phyloP scores from a whole-genome alignment of 2,888 invertebrate genomes.

The Iphiclides podalirius region DNA sequence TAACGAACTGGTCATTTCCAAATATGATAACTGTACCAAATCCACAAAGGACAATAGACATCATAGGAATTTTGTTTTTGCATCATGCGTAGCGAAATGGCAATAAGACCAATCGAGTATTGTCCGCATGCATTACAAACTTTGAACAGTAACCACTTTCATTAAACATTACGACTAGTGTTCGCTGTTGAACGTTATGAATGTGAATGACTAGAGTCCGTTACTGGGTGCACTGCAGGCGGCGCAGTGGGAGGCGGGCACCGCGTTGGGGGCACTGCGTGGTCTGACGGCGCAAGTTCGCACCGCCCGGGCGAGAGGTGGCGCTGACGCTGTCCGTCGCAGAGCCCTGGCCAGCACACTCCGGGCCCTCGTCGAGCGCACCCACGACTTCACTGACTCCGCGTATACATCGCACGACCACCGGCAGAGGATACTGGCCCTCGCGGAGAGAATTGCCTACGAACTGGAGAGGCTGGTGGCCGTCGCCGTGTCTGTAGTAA shows the following conservation, averaged over 20 bases:
- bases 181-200: background rate
- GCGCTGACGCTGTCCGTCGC: constrained; percentile 84
- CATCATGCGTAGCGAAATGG: constrained; percentile 10
- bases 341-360: constrained; percentile 92
- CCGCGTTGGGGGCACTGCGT: constrained; percentile 90
- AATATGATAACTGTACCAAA: background rate
- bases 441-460: constrained; percentile 93
- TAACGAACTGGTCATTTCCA: background rate
- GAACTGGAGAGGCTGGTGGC: constrained; percentile 95
- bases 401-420: constrained; percentile 99
- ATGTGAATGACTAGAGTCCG: too few species aligned
- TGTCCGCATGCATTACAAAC: constrained; percentile 13
- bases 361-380: constrained; percentile 95
- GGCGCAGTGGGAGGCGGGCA: constrained; percentile 80
- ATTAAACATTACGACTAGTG: constrained; percentile 8
- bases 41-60: constrained; percentile 2
- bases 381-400: constrained; percentile 99
- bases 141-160: constrained; percentile 17
- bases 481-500: constrained; percentile 90
- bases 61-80: constrained; percentile 15
- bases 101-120: background rate
- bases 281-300: constrained; percentile 93
- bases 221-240: constrained; percentile 53
- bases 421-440: constrained; percentile 94
- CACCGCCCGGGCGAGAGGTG: constrained; percentile 85